Evolutionary conservation across 2,888 invertebrate genomes (phyloP), one percentile per base, ranked within the genome.

Genomic region (Xestia xanthographa): DNA sequence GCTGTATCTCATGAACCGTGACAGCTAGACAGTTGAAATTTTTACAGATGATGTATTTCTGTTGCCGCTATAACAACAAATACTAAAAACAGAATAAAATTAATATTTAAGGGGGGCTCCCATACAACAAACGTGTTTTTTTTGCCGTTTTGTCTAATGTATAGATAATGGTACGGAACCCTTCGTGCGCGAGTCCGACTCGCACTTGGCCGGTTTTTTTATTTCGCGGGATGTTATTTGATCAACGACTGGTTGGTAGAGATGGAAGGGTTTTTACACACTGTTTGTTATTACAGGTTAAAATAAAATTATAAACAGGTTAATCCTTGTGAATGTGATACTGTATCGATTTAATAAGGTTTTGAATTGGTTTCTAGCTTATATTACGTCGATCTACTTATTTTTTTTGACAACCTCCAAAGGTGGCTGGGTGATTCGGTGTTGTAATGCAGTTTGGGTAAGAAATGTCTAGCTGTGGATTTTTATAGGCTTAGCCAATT

Each of bases 211-310:
- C n/a, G n/a, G n/a, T n/a, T n/a, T n/a, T 75, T 75, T 68, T 66
- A 45, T 41, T 63, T 17, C 14, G 22, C 56, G n/a, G 3, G 20
- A n/a, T 75, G 6, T 29, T 76, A 50, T 63, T 77, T 56, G 17
- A 43, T 26, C 17, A 58, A n/a, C 67, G 26, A 38, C 26, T 62
- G 34, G 34, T 34, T 14, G 34, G 63, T 22, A 29, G 9, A 20
- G 20, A 12, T 34, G 3, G 8, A 58, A 8, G 8, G 20, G 12
- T n/a, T 45, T 63, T 11, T 26, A 34, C 8, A 11, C 5, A 20
- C 6, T 34, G 45, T 63, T 70, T 70, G 34, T 63, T 38, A n/a
- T n/a, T n/a, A n/a, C n/a, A 48, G 34, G 34, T 20, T 12, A 63
- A 20, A 34, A 14, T 29, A 34, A n/a, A n/a, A 34, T 34, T 9